Evolutionary conservation across 2,113 vertebrate genomes (phyloP).

Genomic region (Laticauda colubrina): DNA sequence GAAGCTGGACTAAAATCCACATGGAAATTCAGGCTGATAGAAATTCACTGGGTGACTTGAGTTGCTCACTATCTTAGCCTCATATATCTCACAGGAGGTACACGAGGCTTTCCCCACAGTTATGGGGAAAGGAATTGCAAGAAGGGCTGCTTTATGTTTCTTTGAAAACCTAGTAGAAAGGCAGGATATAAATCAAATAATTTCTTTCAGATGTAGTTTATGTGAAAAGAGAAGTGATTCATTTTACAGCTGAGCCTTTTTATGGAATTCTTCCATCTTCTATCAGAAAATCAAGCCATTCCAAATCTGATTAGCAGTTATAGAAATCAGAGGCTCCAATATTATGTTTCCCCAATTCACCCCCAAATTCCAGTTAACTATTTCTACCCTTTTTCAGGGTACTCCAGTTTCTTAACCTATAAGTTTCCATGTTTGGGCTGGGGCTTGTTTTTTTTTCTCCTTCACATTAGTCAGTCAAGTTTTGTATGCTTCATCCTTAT

Average conservation of each 20-base stretch:
- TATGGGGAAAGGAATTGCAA: neutral
- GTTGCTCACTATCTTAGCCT: neutral
- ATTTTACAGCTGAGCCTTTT: neutral
- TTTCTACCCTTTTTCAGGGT: neutral
- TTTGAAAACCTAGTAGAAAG: neutral
- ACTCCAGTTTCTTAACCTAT: neutral
- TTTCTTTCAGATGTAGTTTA: neutral
- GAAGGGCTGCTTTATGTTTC: neutral
- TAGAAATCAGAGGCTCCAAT: neutral
- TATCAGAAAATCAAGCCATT: neutral
- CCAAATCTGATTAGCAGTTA: neutral
- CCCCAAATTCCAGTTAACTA: neutral
- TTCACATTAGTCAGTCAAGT: neutral
- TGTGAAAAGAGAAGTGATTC: neutral
- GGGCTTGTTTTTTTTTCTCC: neutral
- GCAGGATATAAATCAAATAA: neutral
- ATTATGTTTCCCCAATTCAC: neutral
- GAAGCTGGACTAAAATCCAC: neutral
- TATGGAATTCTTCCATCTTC: neutral
- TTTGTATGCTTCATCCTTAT: neutral
- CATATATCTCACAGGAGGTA: neutral
- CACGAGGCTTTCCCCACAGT: neutral
- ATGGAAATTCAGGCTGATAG: neutral
- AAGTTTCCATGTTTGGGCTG: neutral
- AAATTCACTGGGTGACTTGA: neutral